phyloP scores from a whole-genome alignment of 2,113 vertebrate genomes.

The Lasiurus cinereus region DNA sequence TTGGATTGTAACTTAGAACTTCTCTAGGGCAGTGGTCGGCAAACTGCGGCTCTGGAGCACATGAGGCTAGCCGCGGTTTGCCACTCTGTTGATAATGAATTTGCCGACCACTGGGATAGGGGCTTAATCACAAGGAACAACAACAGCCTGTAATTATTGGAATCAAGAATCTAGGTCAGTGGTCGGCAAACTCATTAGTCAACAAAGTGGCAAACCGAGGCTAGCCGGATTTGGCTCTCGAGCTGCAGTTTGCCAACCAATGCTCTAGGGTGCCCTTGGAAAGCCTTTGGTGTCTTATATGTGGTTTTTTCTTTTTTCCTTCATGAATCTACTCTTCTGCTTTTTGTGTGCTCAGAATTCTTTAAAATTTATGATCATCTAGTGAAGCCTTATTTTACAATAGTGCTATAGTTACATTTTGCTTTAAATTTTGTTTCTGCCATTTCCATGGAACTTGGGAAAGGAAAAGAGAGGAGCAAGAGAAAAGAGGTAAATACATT shows the following conservation, averaged over 20 bases:
- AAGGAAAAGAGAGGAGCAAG: not conserved
- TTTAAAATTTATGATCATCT: not conserved
- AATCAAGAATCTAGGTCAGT: no score
- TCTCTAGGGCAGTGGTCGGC: not conserved
- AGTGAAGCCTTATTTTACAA: not conserved
- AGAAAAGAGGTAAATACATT: not conserved
- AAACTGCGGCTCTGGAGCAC: no score
- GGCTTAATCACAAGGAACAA: no score
- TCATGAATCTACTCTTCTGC: not conserved
- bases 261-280: not conserved
- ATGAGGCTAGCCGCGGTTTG: no score
- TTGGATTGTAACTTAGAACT: not conserved
- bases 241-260: no score
- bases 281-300: not conserved
- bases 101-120: no score
- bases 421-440: not conserved
- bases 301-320: not conserved
- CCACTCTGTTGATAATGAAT: no score
- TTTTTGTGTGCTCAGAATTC: not conserved
- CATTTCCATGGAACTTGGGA: conserved; percentile 19
- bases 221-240: no score
- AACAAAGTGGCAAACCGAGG: no score
- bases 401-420: not conserved
- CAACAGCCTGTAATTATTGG: no score
- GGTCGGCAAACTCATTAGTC: no score